Evolutionary conservation across 2,888 invertebrate species (phyloP).

Genomic region (Heteromyza rotundicornis): DNA sequence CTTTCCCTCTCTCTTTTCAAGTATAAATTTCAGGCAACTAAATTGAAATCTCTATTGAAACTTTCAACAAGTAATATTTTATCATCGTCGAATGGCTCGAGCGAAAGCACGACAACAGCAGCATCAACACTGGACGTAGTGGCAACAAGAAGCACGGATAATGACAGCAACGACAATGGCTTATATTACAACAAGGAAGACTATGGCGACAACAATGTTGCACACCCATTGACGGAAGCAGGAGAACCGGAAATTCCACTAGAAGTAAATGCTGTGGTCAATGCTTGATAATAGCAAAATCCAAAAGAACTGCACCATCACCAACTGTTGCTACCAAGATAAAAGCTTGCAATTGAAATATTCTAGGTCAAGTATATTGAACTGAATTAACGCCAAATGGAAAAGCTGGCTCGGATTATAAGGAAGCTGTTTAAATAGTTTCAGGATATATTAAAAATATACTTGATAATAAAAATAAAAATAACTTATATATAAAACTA

Average conservation of each 20-base stretch:
- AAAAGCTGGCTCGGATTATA: too few species aligned
- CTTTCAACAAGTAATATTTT: conserved; percentile 48
- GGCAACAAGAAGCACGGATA: conserved; percentile 9
- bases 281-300: conserved; percentile 18
- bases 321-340: conserved; percentile 1
- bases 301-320: background rate
- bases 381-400: too few species aligned
- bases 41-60: conserved; percentile 57
- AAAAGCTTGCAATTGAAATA: too few species aligned
- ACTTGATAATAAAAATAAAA: too few species aligned
- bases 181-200: conserved; percentile 11
- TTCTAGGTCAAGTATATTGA: too few species aligned
- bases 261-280: conserved; percentile 56
- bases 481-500: too few species aligned
- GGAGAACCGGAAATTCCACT: conserved; percentile 36
- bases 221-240: conserved; percentile 13
- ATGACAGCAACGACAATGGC: conserved; percentile 17
- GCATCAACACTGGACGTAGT: background rate
- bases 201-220: background rate
- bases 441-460: too few species aligned
- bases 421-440: too few species aligned
- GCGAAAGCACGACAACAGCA: background rate
- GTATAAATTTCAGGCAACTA: conserved; percentile 60
- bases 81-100: conserved; percentile 15
- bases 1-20: conserved; percentile 27